A percentile compares a stretch with the other conserved stretches of the same genome.
Evolutionary conservation across 2,797 vertebrate species (phyloP).

Genomic region (Hoplostethus atlanticus): DNA sequence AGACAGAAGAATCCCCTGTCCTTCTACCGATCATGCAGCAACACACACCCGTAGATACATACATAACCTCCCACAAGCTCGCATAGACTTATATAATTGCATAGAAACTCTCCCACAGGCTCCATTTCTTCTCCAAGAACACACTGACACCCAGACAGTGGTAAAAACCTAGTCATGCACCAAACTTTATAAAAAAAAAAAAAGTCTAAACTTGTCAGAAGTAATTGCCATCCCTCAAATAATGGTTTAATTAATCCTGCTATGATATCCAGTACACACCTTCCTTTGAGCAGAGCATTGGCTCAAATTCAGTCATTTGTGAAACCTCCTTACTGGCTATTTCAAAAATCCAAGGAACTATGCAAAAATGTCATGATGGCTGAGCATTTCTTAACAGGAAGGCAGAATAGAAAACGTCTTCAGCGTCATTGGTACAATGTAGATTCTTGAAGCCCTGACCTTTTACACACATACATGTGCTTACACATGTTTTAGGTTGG

Average conservation of each 20-base stretch:
- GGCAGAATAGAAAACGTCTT: background rate
- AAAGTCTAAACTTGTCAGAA: background rate
- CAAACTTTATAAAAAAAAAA: background rate
- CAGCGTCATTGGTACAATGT: background rate
- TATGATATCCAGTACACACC: background rate
- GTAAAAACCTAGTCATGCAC: background rate
- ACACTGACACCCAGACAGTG: background rate
- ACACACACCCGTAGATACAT: background rate
- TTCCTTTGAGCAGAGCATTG: constrained; percentile 2
- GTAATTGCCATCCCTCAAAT: constrained; percentile 10
- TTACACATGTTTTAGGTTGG: constrained; percentile 5
- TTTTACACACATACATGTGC: background rate
- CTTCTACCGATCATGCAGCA: background rate
- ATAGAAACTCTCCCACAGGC: constrained; percentile 5
- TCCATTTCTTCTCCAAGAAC: background rate
- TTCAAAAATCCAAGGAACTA: constrained; percentile 36
- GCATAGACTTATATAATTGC: background rate
- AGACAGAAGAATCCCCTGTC: constrained; percentile 24
- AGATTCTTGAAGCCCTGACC: constrained; percentile 2
- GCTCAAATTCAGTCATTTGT: constrained; percentile 35
- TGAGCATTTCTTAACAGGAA: constrained; percentile 17
- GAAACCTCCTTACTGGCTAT: constrained; percentile 33
- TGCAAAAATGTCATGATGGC: constrained; percentile 30
- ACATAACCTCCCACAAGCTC: constrained; percentile 8
- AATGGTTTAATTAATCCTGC: constrained; percentile 8